A percentile compares a stretch with the other conserved stretches of the same genome.
These are phyloP conservation scores for Euzophera pinguis DNA, from an alignment of 2,888 invertebrate species.

Conservation along the genomic window DNA sequence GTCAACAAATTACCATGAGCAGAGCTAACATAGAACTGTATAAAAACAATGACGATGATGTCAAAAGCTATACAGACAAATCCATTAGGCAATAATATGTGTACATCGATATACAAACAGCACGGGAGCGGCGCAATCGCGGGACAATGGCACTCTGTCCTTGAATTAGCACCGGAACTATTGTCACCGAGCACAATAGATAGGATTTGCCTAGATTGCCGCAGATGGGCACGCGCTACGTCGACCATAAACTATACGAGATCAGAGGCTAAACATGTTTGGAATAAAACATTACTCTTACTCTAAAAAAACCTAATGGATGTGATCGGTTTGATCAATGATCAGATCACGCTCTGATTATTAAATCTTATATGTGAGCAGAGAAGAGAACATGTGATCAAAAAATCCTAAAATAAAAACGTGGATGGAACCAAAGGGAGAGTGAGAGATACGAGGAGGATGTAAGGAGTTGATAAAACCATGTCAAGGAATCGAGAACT, in stretches of 20 bases:
- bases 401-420: no score
- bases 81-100: constrained; percentile 14
- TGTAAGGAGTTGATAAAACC: no score
- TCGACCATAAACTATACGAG: no score
- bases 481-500: no score
- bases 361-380: background rate
- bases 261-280: no score
- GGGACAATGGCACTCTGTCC: constrained; percentile 63
- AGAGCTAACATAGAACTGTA: background rate
- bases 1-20: no score
- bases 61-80: constrained; percentile 10
- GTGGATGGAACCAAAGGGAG: no score
- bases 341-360: no score
- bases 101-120: constrained; percentile 21
- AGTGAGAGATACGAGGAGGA: no score
- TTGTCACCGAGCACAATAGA: constrained; percentile 68
- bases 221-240: constrained; percentile 47
- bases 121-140: constrained; percentile 36
- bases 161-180: constrained; percentile 73
- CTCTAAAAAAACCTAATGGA: no score
- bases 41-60: background rate
- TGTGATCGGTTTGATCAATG: no score
- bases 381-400: background rate
- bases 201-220: constrained; percentile 64
- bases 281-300: no score